Evolutionary conservation across 2,113 vertebrate genomes (phyloP).

Genomic region (Melanocharis versteri): DNA sequence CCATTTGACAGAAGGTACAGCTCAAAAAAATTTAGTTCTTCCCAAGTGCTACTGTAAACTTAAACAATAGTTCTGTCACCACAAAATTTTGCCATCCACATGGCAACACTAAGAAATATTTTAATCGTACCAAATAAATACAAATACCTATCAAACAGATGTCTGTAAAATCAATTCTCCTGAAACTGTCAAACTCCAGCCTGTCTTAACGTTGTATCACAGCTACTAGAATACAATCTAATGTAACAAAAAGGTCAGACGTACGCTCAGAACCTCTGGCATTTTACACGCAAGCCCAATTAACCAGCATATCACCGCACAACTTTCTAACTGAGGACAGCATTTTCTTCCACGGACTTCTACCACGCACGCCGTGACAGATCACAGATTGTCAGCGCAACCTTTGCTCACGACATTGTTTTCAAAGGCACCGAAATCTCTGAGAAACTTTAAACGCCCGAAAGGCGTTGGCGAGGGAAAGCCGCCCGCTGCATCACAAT

Average conservation of each 20-base stretch:
- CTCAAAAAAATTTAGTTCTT: background rate
- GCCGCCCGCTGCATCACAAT: background rate
- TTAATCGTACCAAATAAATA: background rate
- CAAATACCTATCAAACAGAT: background rate
- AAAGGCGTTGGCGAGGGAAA: background rate
- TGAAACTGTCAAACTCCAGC: background rate
- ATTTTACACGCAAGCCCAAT: background rate
- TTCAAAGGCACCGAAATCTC: background rate
- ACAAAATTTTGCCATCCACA: background rate
- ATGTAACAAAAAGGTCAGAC: background rate
- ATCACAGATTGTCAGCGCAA: background rate
- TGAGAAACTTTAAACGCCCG: background rate
- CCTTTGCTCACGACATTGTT: constrained; percentile 8
- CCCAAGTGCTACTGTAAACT: background rate
- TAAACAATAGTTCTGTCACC: background rate
- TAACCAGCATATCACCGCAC: background rate
- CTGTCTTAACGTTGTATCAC: background rate
- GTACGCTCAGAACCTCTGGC: background rate
- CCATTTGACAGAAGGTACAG: background rate
- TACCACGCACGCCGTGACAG: background rate
- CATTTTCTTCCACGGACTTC: background rate
- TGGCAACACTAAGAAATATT: background rate
- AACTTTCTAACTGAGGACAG: background rate
- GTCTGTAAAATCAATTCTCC: background rate
- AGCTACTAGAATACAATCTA: background rate